Evolutionary conservation across 1,140 invertebrate genomes (phyloP), one percentile per base, ranked within the genome.

Genomic region (Hycleus cichorii): DNA sequence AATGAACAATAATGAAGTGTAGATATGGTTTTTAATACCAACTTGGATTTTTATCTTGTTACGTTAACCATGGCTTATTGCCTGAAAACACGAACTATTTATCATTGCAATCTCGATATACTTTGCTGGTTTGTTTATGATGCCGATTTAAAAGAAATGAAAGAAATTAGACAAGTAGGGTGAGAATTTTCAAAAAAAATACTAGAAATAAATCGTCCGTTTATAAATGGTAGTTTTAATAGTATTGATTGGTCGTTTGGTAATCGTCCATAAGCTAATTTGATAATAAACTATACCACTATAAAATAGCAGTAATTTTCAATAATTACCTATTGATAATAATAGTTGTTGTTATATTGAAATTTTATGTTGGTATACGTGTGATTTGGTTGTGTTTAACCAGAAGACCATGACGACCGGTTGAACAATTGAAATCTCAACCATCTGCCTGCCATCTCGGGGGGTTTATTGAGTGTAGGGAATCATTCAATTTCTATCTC

Each of bases 321-420:
- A 26, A 24, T 40, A 11, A 8, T 4, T 26, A 18, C 2, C 8
- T 24, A 25, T 10, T n/a, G 11, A 10, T 9, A 3, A 6, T 44
- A 8, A 43, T 5, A 3, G 25, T 24, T 32, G 32, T 5, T 32
- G 32, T 32, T 32, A 32, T 32, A 32, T 32, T 32, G 32, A 32
- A 44, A 8, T 44, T 27, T 46, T 55, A 63, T 57, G 46, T 24
- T 64, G 62, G 48, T 53, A 63, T 18, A 32, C 1, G 39, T 44
- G 43, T 8, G 58, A 45, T 54, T 46, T 44, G 52, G 64, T 69
- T 69, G 60, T 69, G 62, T 66, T 67, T 60, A 65, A 47, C 47
- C 65, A 66, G 63, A 32, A 51, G 62, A 69, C 65, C 67, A 67
- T 69, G 65, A 69, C 67, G 67, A 67, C 64, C 57, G 50, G 55